Evolutionary conservation across 2,888 invertebrate species (phyloP).

Genomic region (Argyra leucocephala): DNA sequence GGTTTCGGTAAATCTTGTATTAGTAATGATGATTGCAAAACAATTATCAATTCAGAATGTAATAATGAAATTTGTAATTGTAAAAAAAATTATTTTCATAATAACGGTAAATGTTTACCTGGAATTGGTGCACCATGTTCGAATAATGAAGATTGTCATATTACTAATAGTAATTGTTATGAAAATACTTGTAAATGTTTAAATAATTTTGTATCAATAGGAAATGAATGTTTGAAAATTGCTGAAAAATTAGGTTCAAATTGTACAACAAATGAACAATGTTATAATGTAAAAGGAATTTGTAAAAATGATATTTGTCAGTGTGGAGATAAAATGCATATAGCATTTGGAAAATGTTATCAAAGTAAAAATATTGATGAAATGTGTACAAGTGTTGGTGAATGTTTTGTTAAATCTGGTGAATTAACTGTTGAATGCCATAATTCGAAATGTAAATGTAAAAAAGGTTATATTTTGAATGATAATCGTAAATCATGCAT

Average conservation of each 20-base stretch:
- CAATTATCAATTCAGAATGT: conserved; percentile 35
- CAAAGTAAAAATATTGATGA: conserved; percentile 31
- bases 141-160: conserved; percentile 32
- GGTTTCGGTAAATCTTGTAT: conserved; percentile 38
- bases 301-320: not conserved
- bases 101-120: conserved; percentile 32
- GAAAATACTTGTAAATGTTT: conserved; percentile 37
- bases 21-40: conserved; percentile 31
- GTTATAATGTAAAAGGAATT: not conserved
- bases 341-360: not conserved
- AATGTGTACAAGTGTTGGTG: conserved; percentile 33
- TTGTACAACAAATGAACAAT: not conserved
- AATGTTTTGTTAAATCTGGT: conserved; percentile 36
- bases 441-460: conserved; percentile 41
- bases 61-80: conserved; percentile 35
- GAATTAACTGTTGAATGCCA: conserved; percentile 39
- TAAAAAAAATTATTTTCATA: conserved; percentile 30
- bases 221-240: conserved; percentile 38
- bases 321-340: not conserved
- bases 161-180: conserved; percentile 32
- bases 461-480: conserved; percentile 31
- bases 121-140: conserved; percentile 35
- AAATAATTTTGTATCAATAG: conserved; percentile 37
- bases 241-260: conserved; percentile 25
- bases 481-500: too few species aligned